Evolutionary conservation across 2,113 vertebrate species (phyloP), one percentile per base, ranked within the genome.

Genomic region (Heterocephalus glaber): DNA sequence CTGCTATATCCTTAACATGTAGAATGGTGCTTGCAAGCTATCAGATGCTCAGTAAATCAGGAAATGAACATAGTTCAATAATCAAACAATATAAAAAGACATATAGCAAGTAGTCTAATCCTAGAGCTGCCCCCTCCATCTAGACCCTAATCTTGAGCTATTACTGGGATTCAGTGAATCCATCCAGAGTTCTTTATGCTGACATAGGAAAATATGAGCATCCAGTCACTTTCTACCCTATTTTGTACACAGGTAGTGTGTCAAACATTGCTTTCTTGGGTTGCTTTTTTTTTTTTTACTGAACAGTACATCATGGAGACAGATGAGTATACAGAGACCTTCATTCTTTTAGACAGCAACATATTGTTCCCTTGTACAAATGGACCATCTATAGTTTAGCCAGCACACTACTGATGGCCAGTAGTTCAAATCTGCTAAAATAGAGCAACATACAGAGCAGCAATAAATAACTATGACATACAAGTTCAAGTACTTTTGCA

Each of bases 21-120:
- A 49, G n/a, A 92, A 47, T 3, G 79, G 41, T 61, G 6, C 58
- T 20, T 79, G 30, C 56, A 20, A 63, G 7, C 56, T 54, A 33
- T 80, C 89, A 88, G 49, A 60, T 85, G n/a, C 49, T 95, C 17
- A n/a, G 0, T 14, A 79, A 66, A 94, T 88, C 65, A 87, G 28
- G 63, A 47, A 44, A 10, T 72, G 10, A 90, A 56, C 44, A 88
- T n/a, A 44, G 11, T 2, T 94, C 49, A 49, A 9, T 63, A 47
- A 90, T 14, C 76, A 92, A 86, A 68, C 17, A 87, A n/a, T 33
- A 52, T 65, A 38, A 89, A 91, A 90, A 81, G 72, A 54, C 26
- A 70, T 5, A 3, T 7, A 88, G 58, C 38, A 33, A 88, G 89
- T 68, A 19, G 22, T 68, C 52, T 68, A 76, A 82, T 33, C 28